A percentile compares a stretch with the other conserved stretches of the same genome.
Conservation (phyloP, 2,797 vertebrate species). For the Poecilia picta region DNA sequence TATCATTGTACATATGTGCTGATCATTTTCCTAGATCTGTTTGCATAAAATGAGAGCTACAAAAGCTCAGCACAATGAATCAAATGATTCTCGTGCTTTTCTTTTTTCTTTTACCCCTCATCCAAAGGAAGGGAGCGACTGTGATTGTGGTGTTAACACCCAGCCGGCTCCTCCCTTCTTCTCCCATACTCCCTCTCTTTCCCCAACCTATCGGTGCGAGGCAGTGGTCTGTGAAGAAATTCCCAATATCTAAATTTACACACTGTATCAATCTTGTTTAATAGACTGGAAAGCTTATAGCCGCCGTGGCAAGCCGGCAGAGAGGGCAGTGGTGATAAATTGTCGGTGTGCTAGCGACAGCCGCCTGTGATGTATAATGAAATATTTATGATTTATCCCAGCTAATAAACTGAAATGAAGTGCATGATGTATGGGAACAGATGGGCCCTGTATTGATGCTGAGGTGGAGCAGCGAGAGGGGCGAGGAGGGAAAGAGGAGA, state of each 20-base stretch:
- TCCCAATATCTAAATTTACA: slow-evolving; percentile 90
- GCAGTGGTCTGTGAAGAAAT: slow-evolving; percentile 88
- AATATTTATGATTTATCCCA: slow-evolving; percentile 97
- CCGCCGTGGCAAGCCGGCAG: slow-evolving; percentile 78
- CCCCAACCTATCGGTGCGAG: slow-evolving; percentile 81
- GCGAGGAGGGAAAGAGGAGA: slow-evolving; percentile 55
- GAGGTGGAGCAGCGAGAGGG: slow-evolving; percentile 60
- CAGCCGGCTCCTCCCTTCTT: slow-evolving; percentile 52
- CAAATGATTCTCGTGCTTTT: slow-evolving; percentile 53
- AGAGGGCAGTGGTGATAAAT: slow-evolving; percentile 90
- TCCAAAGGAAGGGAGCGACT: slow-evolving; percentile 49
- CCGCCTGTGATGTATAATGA: slow-evolving; percentile 89
- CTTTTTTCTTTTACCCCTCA: slow-evolving; percentile 26
- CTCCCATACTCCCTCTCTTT: slow-evolving; percentile 43
- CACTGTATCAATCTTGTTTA: slow-evolving; percentile 94
- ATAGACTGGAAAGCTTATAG: slow-evolving; percentile 91
- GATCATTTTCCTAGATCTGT: slow-evolving; percentile 44
- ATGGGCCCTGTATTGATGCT: slow-evolving; percentile 87
- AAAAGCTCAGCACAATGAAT: slow-evolving; percentile 34
- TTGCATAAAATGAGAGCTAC: slow-evolving; percentile 55
- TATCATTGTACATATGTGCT: slow-evolving; percentile 58
- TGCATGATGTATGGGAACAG: slow-evolving; percentile 91
- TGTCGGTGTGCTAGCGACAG: slow-evolving; percentile 84
- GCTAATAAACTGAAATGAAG: slow-evolving; percentile 96
- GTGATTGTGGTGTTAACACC: slow-evolving; percentile 78